A percentile compares a stretch with the other conserved stretches of the same genome.
These are phyloP conservation scores for Rhabdophis nuchalis DNA, from an alignment of 2,797 vertebrate species.

Conservation along the genomic window DNA sequence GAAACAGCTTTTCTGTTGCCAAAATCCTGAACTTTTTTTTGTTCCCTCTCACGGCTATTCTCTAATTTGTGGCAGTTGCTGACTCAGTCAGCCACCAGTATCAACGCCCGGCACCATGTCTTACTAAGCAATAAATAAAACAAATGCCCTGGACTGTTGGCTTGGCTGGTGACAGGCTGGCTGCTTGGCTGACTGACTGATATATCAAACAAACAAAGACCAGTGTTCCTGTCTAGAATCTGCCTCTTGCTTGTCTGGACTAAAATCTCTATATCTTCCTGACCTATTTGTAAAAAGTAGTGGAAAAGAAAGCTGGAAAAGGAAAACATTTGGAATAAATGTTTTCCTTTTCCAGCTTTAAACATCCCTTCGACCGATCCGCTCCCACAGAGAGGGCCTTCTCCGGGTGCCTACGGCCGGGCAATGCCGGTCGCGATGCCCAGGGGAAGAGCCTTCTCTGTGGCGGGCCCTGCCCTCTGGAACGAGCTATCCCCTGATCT, in stretches of 20 bases:
- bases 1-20: constrained; percentile 12
- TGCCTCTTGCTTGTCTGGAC: constrained; percentile 11
- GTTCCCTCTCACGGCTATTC: constrained; percentile 36
- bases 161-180: neutral
- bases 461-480: too few species aligned
- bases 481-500: too few species aligned
- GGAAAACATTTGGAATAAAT: neutral
- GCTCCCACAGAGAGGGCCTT: too few species aligned
- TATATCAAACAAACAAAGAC: constrained; percentile 44
- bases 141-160: constrained; percentile 25
- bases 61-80: constrained; percentile 56
- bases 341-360: too few species aligned
- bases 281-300: neutral
- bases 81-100: constrained; percentile 49
- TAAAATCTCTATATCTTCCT: neutral
- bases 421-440: too few species aligned
- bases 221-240: neutral
- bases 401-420: too few species aligned
- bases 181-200: constrained; percentile 7
- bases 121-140: constrained; percentile 49
- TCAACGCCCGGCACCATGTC: constrained; percentile 46
- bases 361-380: too few species aligned
- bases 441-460: too few species aligned
- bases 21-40: constrained; percentile 33
- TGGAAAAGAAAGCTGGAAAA: neutral